Base-by-base conservation (phyloP, 2,113 vertebrate species). In the Pleuronectes platessa region DNA sequence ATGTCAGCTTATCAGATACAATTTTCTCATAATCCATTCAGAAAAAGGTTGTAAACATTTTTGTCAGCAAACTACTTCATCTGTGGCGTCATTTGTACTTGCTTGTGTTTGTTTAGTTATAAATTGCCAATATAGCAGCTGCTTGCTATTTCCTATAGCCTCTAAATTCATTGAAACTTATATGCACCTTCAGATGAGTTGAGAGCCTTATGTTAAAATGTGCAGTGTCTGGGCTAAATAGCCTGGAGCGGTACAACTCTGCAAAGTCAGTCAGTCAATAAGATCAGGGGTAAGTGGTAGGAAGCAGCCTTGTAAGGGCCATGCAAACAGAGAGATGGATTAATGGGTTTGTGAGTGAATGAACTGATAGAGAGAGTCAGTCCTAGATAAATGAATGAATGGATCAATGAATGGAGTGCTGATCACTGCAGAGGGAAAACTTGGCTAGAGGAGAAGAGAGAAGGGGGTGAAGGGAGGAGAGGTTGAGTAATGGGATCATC, bases 371-470 rank as follows among this genome's bases (percentile, higher is more conserved):
- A 81, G 71, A 17, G 74, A 82, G 83, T 68, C 58, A 71, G 78
- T 63, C 65, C 65, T 61, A 64, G 82, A 86, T 86, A 87, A 86
- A 89, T 88, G 64, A 87, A 92, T 87, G 86, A 83, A 83, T 71
- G 79, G 73, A 89, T 92, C 86, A 87, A 85, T 90, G 88, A 79
- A 85, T 89, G 81, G 47, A 82, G 73, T 82, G 86, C 77, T 90
- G 90, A 89, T 88, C 71, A 66, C 47, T 88, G 88, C 88, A 81
- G 68, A 86, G 77, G 65, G 40, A 79, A 66, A 83, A 83, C 74
- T 74, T 82, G 79, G 79, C 73, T 27, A 55, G 71, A 80, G 71
- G 74, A 81, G 27, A 31, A 6, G 31, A 31, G 31, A 65, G 59
- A 31, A 10, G 66, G 23, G 26, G 51, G 42, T 61, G 68, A 74